Evolutionary conservation across 2,113 vertebrate species (phyloP).

Genomic region (Shinisaurus crocodilurus): DNA sequence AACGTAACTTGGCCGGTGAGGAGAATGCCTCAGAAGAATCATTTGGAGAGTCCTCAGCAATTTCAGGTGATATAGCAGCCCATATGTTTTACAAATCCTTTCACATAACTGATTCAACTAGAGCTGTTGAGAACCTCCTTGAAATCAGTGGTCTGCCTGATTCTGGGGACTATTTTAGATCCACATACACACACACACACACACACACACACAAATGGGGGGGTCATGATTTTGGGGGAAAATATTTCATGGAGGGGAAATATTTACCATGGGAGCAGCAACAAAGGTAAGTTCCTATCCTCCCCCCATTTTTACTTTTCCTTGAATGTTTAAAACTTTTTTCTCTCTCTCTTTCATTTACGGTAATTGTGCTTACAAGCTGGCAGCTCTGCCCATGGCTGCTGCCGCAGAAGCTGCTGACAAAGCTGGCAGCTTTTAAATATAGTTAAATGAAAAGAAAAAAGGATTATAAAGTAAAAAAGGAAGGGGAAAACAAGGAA

Average conservation of each 20-base stretch:
- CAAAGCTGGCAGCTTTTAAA: background rate
- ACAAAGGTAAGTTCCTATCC: background rate
- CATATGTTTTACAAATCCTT: background rate
- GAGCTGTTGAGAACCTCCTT: background rate
- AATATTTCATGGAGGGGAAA: background rate
- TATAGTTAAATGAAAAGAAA: background rate
- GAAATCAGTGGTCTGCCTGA: background rate
- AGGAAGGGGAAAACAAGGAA: background rate
- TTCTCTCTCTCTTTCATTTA: too few species aligned
- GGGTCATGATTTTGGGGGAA: background rate
- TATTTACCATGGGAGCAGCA: background rate
- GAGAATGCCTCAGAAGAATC: constrained; percentile 50
- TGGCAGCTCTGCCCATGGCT: background rate
- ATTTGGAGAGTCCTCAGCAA: constrained; percentile 43
- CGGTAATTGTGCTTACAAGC: too few species aligned
- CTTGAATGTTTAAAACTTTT: background rate
- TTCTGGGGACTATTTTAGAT: background rate
- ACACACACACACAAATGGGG: too few species aligned
- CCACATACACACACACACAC: too few species aligned
- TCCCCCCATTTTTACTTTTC: background rate
- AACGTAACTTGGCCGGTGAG: constrained; percentile 14
- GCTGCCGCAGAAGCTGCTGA: background rate
- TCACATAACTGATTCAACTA: background rate
- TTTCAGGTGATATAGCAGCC: constrained; percentile 65
- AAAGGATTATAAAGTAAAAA: background rate